These are phyloP conservation scores for Pluvianellus socialis DNA, from an alignment of 2,113 vertebrate species.

Conservation along the genomic window DNA sequence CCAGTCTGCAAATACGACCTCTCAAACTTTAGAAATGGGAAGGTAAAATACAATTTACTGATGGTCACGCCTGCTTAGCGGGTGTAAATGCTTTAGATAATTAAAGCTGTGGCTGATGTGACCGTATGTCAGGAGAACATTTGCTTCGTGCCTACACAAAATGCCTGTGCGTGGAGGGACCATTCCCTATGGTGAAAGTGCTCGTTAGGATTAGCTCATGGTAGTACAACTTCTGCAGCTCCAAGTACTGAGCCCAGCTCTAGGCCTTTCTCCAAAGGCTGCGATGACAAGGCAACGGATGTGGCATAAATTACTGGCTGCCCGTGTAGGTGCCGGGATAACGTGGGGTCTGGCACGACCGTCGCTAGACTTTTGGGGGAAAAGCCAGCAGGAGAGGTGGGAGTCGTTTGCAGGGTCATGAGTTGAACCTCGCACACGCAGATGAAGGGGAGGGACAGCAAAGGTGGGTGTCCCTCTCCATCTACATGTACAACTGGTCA, in stretches of 20 bases:
- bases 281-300: background rate
- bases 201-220: background rate
- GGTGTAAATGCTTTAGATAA: background rate
- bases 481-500: background rate
- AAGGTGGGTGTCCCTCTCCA: background rate
- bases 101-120: background rate
- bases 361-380: background rate
- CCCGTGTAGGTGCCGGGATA: background rate
- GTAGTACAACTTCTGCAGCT: background rate
- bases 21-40: background rate
- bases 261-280: background rate
- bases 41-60: background rate
- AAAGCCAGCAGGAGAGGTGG: background rate
- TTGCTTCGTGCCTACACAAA: background rate
- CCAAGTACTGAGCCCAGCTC: background rate
- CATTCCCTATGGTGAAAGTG: background rate
- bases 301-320: background rate
- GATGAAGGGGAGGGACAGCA: background rate
- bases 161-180: background rate
- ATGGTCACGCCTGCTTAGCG: background rate
- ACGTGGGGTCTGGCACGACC: background rate
- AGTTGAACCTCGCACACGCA: background rate
- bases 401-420: background rate
- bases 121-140: background rate
- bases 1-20: background rate